A percentile compares a stretch with the other conserved stretches of the same genome.
Conservation (phyloP, 2,113 vertebrate genomes). For the Pholis gunnellus region DNA sequence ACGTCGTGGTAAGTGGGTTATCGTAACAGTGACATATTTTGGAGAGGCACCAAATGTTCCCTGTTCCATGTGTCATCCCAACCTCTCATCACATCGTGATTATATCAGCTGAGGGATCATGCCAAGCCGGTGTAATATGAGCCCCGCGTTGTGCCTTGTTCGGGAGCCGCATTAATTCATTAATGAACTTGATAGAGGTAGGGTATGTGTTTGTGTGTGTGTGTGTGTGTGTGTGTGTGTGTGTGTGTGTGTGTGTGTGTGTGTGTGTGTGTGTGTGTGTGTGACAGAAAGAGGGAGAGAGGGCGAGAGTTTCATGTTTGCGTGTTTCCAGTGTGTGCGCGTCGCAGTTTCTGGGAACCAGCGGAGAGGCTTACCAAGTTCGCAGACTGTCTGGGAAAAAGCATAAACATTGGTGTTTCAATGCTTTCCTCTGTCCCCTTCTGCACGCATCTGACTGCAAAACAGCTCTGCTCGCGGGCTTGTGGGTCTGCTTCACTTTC, state of each 20-base stretch:
- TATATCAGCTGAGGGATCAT: conserved; percentile 68
- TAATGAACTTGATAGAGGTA: conserved; percentile 62
- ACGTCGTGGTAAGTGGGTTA: conserved; percentile 65
- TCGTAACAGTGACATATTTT: conserved; percentile 69
- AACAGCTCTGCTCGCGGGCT: conserved; percentile 23
- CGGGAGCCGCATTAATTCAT: conserved; percentile 63
- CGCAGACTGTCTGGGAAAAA: conserved; percentile 45
- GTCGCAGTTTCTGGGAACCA: conserved; percentile 49
- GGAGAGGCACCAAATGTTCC: conserved; percentile 76
- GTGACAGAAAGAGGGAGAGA: background rate
- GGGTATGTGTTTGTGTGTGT: conserved; percentile 11
- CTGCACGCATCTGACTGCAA: conserved; percentile 20
- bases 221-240: conserved; percentile 6
- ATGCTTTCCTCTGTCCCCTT: conserved; percentile 52
- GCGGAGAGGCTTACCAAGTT: conserved; percentile 44
- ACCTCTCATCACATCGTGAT: conserved; percentile 72
- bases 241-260: conserved; percentile 2
- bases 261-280: conserved; percentile 18
- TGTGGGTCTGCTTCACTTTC: conserved; percentile 21
- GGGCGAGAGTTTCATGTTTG: background rate
- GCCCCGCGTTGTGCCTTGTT: conserved; percentile 58
- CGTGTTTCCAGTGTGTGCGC: background rate
- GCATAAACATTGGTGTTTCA: conserved; percentile 48
- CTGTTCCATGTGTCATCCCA: conserved; percentile 71
- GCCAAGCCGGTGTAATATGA: conserved; percentile 65